Percentiles rank a stretch among this genome's conserved stretches.
Conservation (phyloP, 2,797 vertebrate genomes). For the Phaenicophaeus curvirostris region DNA sequence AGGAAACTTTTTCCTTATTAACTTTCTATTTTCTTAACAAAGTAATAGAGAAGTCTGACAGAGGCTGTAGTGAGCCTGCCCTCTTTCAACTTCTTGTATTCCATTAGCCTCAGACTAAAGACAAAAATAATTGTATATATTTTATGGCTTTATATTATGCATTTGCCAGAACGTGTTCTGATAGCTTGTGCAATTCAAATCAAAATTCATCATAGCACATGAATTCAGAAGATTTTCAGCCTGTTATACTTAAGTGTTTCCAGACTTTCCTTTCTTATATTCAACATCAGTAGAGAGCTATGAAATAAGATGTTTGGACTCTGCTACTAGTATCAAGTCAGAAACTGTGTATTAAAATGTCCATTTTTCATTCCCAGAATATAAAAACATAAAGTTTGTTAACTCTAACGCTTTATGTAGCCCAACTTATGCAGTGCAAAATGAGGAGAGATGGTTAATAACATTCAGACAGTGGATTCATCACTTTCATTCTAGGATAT, state of each 20-base stretch:
- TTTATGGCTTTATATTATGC: background rate
- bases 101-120: background rate
- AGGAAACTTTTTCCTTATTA: too few species aligned
- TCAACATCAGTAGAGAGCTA: background rate
- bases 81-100: background rate
- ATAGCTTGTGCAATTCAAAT: background rate
- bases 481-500: background rate
- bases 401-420: background rate
- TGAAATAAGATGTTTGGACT: background rate
- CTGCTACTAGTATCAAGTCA: background rate
- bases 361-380: background rate
- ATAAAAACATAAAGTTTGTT: background rate
- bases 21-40: too few species aligned
- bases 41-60: background rate
- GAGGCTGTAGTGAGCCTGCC: background rate
- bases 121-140: background rate
- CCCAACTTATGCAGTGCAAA: background rate
- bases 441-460: background rate
- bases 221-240: background rate
- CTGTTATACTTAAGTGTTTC: background rate
- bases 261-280: background rate
- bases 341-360: background rate
- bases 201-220: background rate
- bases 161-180: background rate
- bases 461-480: background rate